Evolutionary conservation across 2,113 vertebrate genomes (phyloP), one percentile per base, ranked within the genome.

Genomic region (Misgurnus mizolepis): DNA sequence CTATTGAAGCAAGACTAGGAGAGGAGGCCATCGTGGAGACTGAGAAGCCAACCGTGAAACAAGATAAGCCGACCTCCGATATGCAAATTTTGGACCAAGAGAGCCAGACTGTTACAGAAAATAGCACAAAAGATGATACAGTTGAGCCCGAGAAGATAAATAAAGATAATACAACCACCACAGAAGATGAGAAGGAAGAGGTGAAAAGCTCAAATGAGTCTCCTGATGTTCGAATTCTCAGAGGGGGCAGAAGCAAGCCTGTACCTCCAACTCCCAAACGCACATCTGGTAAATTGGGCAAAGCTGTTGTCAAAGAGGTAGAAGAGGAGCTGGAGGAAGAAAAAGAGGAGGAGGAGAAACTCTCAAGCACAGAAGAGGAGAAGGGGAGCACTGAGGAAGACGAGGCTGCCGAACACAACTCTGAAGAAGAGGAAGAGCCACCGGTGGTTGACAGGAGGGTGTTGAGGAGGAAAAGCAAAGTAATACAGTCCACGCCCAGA

Each of bases 401-500:
- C 27, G 82, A 70, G 45, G 70, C 53, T 66, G 34, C 17, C 4
- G 64, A 55, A 58, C 41, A 74, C 7, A 73, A 43, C 61, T 72
- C 56, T 2, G 82, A 76, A 6, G 79, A 77, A 40, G 67, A 67
- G 47, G 82, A 84, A 10, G 76, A 77, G 49, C 82, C 85, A 27
- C 85, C 82, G 4, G 85, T 78, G 49, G 60, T 80, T 55, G 77
- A 86, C 55, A 81, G 70, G 65, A 80, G 82, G 27, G 82, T 84
- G 4, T 50, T 84, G 65, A 71, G 85, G 15, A 60, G 78, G 49
- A 84, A 84, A 67, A 74, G 22, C 58, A 84, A 80, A 78, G 47
- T 49, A 39, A 67, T 58, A 18, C 55, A 74, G 82, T 34, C 67
- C 22, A 77, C 18, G 17, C 45, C 80, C 18, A 75, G 71, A 50